Conservation (phyloP, 1,140 invertebrate genomes). For the Planococcus citri region DNA sequence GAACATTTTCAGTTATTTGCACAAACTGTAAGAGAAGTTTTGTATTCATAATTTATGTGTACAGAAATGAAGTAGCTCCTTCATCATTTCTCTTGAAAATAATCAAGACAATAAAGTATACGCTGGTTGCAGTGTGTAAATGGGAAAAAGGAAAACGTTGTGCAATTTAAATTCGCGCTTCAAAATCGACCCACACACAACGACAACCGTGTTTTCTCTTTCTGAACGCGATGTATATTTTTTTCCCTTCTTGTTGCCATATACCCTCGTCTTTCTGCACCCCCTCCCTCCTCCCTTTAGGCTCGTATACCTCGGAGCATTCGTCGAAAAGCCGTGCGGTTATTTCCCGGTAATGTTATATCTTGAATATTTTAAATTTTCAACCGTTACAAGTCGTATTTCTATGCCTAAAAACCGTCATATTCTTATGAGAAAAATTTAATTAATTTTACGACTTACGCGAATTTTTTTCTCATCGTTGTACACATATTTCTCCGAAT, state of each 20-base stretch:
- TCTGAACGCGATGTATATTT: no score
- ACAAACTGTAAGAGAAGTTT: conserved; percentile 11
- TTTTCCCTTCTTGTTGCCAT: no score
- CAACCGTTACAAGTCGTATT: background rate
- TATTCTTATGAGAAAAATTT: background rate
- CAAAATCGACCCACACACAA: background rate
- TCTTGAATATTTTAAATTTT: conserved; percentile 2
- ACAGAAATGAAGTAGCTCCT: conserved; percentile 16
- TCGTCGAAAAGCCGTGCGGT: background rate
- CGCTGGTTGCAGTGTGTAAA: conserved; percentile 5
- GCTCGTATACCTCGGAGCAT: no score
- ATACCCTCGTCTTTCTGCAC: background rate
- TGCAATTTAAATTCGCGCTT: conserved; percentile 10
- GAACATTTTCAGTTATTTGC: conserved; percentile 18
- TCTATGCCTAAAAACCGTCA: background rate
- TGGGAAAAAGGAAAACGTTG: background rate
- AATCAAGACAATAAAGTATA: conserved; percentile 19
- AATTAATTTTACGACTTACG: conserved; percentile 4
- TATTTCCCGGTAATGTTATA: background rate
- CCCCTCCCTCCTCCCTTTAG: background rate
- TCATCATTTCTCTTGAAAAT: conserved; percentile 20
- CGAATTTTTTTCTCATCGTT: background rate
- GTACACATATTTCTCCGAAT: no score
- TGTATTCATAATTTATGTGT: conserved; percentile 15
- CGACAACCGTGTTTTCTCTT: background rate